Evolutionary conservation across 64 coral and sea anemone genomes (phyloP).

Genomic region (Anthopleura sola): DNA sequence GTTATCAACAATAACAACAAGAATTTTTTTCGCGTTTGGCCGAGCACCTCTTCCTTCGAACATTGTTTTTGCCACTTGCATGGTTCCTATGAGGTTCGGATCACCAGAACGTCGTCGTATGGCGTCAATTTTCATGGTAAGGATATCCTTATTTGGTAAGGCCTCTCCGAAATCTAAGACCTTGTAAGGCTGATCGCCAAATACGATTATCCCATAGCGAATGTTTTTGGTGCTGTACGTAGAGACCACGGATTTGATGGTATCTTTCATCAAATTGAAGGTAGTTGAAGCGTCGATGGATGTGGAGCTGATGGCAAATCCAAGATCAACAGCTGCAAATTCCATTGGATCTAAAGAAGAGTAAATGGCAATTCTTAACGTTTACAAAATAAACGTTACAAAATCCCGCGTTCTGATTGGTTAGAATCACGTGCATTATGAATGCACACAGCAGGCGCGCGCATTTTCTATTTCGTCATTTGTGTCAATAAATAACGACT

Average conservation of each 20-base stretch:
- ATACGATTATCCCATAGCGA: slow-evolving; percentile 44
- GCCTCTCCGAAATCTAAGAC: slow-evolving; percentile 24
- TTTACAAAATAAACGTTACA: no score
- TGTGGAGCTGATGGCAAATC: slow-evolving; percentile 43
- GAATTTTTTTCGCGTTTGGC: slow-evolving; percentile 51
- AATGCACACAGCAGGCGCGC: no score
- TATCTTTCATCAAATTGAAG: slow-evolving; percentile 25
- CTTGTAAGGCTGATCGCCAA: slow-evolving; percentile 20
- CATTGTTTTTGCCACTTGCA: not conserved
- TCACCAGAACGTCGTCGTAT: not conserved
- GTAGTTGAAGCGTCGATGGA: slow-evolving; percentile 35
- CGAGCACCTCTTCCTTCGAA: slow-evolving; percentile 40
- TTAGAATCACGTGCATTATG: no score
- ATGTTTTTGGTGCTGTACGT: slow-evolving; percentile 42
- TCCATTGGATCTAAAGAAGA: slow-evolving; percentile 40
- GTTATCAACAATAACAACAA: slow-evolving; percentile 70
- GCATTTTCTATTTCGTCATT: no score
- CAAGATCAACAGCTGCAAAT: slow-evolving; percentile 39
- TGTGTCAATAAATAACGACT: no score
- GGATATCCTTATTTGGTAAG: not conserved
- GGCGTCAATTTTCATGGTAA: slow-evolving; percentile 17
- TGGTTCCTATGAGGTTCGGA: not conserved
- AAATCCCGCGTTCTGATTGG: no score
- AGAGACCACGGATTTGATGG: slow-evolving; percentile 43
- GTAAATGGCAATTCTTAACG: no score